Evolutionary conservation across 2,113 vertebrate genomes (phyloP).

Genomic region (Fulica atra): DNA sequence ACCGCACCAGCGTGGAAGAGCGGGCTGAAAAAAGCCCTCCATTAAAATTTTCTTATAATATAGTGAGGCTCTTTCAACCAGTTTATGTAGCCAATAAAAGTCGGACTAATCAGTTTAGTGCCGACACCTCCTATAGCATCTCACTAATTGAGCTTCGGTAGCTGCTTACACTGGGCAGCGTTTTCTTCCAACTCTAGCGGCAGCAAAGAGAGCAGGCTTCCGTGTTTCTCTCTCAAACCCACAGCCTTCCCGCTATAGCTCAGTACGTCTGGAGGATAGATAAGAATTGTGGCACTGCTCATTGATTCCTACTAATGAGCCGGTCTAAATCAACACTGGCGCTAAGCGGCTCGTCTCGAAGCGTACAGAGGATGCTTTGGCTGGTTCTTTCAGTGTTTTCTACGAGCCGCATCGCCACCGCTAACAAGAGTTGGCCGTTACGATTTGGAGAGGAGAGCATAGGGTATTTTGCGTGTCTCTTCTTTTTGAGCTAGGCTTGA

Average conservation of each 20-base stretch:
- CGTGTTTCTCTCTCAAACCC: background rate
- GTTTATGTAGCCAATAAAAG: background rate
- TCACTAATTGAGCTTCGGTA: background rate
- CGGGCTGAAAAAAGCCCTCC: rapidly evolving
- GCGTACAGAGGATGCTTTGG: background rate
- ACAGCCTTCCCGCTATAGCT: background rate
- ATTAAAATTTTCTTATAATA: background rate
- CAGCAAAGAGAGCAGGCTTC: background rate
- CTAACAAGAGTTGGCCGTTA: background rate
- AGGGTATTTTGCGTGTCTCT: background rate
- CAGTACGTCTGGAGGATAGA: background rate
- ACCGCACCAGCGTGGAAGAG: background rate
- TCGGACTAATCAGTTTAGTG: background rate
- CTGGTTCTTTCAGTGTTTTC: background rate
- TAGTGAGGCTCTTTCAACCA: background rate
- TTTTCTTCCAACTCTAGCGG: background rate
- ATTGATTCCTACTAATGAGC: background rate
- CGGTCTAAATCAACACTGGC: background rate
- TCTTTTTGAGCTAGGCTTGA: background rate
- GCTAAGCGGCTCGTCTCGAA: background rate
- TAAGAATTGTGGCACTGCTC: background rate
- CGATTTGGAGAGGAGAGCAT: background rate
- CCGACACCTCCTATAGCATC: background rate
- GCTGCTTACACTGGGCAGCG: background rate
- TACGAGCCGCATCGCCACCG: background rate